Conservation (phyloP, 2,888 invertebrate genomes). For the Leptinotarsa peninsularis region DNA sequence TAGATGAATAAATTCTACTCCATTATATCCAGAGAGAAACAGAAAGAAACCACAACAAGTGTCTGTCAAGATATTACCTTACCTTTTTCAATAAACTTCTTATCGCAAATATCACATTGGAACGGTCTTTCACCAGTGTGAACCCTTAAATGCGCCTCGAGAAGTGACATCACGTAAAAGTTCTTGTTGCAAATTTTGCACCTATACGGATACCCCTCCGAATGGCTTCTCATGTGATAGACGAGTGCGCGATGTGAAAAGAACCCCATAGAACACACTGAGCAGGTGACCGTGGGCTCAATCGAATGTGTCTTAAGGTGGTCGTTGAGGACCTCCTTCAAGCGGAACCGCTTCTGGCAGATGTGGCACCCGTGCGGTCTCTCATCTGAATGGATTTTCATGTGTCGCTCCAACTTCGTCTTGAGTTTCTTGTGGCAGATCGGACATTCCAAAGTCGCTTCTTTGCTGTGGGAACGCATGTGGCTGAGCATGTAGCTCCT, state of each 20-base stretch:
- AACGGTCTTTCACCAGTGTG: conserved; percentile 6
- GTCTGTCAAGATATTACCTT: too few relatives aligned
- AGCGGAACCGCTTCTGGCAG: conserved; percentile 3
- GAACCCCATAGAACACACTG: conserved; percentile 9
- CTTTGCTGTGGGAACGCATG: neutral
- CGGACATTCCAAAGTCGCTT: neutral
- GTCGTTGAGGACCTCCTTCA: neutral
- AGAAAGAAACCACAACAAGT: too few relatives aligned
- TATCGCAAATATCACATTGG: neutral
- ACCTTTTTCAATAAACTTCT: neutral
- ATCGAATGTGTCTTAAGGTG: conserved; percentile 1
- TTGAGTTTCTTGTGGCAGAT: conserved; percentile 5
- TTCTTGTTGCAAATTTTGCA: conserved; percentile 6
- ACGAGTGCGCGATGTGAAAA: conserved; percentile 2
- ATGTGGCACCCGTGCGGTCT: neutral
- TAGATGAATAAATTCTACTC: too few relatives aligned
- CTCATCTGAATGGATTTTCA: conserved; percentile 10
- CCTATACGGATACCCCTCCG: neutral
- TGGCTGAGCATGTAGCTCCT: conserved; percentile 3
- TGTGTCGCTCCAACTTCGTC: neutral
- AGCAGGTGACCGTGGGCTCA: neutral
- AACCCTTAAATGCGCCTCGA: neutral
- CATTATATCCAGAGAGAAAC: too few relatives aligned
- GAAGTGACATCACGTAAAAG: conserved; percentile 8
- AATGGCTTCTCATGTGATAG: conserved; percentile 5